These are phyloP conservation scores for Papilio helenus DNA, from an alignment of 1,140 invertebrate genomes.

Conservation along the genomic window DNA sequence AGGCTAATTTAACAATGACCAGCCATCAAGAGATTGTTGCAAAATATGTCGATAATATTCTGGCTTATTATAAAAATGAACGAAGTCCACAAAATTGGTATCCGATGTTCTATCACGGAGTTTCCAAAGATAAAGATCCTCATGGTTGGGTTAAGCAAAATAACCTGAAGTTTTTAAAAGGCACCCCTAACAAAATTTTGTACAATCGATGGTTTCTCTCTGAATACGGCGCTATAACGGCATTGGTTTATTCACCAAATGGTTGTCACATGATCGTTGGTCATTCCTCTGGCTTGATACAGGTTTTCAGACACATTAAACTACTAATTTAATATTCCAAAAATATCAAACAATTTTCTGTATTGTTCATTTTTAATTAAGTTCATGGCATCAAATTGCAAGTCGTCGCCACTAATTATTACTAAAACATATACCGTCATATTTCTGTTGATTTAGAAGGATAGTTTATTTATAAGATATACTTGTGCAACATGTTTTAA, in stretches of 20 bases:
- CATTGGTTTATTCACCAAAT: constrained; percentile 62
- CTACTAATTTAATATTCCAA: background rate
- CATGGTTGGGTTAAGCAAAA: constrained; percentile 66
- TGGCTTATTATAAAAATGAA: constrained; percentile 62
- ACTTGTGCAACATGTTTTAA: background rate
- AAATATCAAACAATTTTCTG: too few relatives aligned
- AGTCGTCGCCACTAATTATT: too few relatives aligned
- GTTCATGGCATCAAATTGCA: background rate
- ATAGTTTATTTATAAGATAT: too few relatives aligned
- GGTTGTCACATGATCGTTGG: constrained; percentile 69
- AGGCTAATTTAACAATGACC: constrained; percentile 54
- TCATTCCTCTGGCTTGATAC: constrained; percentile 69
- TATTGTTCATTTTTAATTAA: too few relatives aligned
- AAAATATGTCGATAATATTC: constrained; percentile 54
- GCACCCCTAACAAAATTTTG: constrained; percentile 62
- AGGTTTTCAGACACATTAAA: constrained; percentile 48
- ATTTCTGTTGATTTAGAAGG: too few relatives aligned
- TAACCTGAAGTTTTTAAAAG: constrained; percentile 59
- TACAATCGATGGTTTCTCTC: constrained; percentile 67
- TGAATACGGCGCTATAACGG: constrained; percentile 66
- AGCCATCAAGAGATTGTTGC: constrained; percentile 52
- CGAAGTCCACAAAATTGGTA: constrained; percentile 59
- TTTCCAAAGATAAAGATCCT: constrained; percentile 41
- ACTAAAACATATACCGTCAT: too few relatives aligned
- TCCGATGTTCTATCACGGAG: constrained; percentile 65